Evolutionary conservation across 2,888 invertebrate species (phyloP), one percentile per base, ranked within the genome.

Genomic region (Luffia ferchaultella): DNA sequence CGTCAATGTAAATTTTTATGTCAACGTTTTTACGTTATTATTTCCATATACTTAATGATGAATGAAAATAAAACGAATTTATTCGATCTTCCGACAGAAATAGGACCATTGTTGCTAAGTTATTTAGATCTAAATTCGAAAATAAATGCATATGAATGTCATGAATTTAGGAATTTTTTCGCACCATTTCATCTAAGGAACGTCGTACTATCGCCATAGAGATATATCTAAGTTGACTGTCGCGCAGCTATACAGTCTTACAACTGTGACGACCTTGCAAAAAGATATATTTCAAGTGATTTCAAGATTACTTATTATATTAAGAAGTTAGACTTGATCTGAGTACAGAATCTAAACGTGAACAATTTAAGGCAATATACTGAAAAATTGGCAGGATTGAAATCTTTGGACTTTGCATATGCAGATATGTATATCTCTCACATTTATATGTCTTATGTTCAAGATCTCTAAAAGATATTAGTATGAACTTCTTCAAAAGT

Each of bases 401-500:
- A 57, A 55, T 55, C 59, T 16, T 54, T 69, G 42, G 68, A 69
- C 41, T 45, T 69, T n/a, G 63, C 67, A 0, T 69, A 62, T 43
- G 68, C 68, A 2, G 58, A 61, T 1, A 61, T 68, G 15, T 63
- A 62, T 45, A 48, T 69, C 46, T 53, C 60, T 9, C 64, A 67
- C 50, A 51, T 68, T 12, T 48, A 50, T 42, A 56, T 62, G 7
- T 57, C n/a, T 68, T n/a, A 42, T 67, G 65, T 47, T 62, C 65
- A 0, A 45, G 52, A 42, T 54, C 55, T 45, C 57, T 68, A 16
- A 63, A 60, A 50, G 60, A 58, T 18, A 58, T 68, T 9, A 60
- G 58, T 40, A 62, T 66, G 2, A 68, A 69, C 51, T 69, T 62
- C 50, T 67, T 65, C 42, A 65, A 61, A 52, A 52, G 51, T 45